Evolutionary conservation across 1,140 invertebrate genomes (phyloP).

Genomic region (Hylaeus anthracinus): DNA sequence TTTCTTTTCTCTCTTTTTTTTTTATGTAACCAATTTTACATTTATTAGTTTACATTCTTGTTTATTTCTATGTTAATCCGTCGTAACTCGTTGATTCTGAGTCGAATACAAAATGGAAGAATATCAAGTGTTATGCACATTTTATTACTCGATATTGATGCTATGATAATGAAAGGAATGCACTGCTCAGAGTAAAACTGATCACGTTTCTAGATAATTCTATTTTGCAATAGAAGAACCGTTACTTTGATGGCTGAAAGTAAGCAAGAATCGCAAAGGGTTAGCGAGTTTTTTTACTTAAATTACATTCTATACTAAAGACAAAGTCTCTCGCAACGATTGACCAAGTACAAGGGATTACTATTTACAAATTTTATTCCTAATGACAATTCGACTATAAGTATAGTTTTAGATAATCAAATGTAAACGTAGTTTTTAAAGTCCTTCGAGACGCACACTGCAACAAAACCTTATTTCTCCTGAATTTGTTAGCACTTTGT

Average conservation of each 20-base stretch:
- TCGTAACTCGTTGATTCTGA: background rate
- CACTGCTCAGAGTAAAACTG: background rate
- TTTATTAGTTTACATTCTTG: background rate
- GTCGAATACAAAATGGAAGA: background rate
- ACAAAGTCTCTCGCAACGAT: background rate
- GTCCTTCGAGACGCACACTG: background rate
- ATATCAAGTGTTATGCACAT: background rate
- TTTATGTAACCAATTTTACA: background rate
- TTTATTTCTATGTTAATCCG: background rate
- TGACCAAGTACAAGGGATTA: background rate
- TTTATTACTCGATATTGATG: background rate
- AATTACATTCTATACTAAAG: background rate
- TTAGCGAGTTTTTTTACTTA: background rate
- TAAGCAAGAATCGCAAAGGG: constrained; percentile 24
- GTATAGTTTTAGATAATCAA: constrained; percentile 33
- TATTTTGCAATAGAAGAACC: background rate
- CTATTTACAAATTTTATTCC: background rate
- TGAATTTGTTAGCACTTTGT: constrained; percentile 15
- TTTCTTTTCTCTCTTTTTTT: background rate
- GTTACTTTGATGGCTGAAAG: background rate
- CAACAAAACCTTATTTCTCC: constrained; percentile 10
- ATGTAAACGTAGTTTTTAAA: constrained; percentile 33
- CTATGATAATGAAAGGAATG: background rate
- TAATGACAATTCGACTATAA: constrained; percentile 47
- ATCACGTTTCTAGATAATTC: background rate